Conservation (phyloP, 2,888 invertebrate genomes). For the Drosophila neonasuta region DNA sequence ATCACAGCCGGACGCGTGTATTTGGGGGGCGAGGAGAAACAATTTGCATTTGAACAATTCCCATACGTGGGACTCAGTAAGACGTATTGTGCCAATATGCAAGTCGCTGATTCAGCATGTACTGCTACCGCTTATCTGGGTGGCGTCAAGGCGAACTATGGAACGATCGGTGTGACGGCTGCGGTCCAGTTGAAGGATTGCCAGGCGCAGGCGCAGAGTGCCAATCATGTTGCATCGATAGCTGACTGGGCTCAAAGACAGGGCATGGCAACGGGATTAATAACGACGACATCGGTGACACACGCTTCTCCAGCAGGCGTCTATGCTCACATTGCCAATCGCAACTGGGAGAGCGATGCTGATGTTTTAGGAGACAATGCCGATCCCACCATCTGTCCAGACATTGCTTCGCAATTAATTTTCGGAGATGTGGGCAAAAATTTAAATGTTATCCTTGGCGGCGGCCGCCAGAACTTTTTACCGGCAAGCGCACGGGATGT, state of each 20-base stretch:
- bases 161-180: constrained; percentile 89
- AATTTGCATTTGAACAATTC: constrained; percentile 89
- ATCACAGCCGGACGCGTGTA: constrained; percentile 90
- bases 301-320: constrained; percentile 90
- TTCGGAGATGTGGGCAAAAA: constrained; percentile 86
- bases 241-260: constrained; percentile 88
- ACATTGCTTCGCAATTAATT: constrained; percentile 89
- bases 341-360: constrained; percentile 89
- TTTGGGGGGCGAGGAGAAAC: constrained; percentile 89
- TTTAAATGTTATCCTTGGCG: constrained; percentile 90
- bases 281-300: constrained; percentile 90
- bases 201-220: constrained; percentile 84
- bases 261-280: constrained; percentile 86
- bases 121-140: constrained; percentile 91
- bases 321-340: constrained; percentile 88
- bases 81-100: constrained; percentile 90
- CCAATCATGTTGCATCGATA: constrained; percentile 86
- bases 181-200: constrained; percentile 87
- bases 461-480: constrained; percentile 87
- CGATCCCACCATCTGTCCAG: constrained; percentile 85
- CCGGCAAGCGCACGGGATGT: constrained; percentile 84
- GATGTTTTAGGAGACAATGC: constrained; percentile 83
- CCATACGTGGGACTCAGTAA: constrained; percentile 90
- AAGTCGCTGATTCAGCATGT: constrained; percentile 93
- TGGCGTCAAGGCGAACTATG: constrained; percentile 91